These are phyloP conservation scores for Drosophila watanabei DNA, from an alignment of 1,140 invertebrate genomes.

Conservation along the genomic window DNA sequence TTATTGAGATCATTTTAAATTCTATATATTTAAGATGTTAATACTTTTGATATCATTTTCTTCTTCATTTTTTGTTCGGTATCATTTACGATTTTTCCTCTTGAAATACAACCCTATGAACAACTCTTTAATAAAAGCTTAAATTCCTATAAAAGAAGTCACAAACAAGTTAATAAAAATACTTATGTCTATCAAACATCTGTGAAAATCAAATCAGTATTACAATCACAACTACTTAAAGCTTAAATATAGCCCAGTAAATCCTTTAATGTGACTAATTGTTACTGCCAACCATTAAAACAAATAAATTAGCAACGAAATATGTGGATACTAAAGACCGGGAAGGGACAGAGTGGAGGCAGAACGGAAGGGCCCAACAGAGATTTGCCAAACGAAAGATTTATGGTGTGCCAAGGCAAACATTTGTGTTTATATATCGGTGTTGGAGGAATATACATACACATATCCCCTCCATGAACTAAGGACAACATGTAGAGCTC, in stretches of 20 bases:
- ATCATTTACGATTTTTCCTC: no score
- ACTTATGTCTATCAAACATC: no score
- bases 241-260: slow-evolving; percentile 12
- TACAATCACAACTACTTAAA: slow-evolving; percentile 6
- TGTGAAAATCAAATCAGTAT: background rate
- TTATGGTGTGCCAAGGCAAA: slow-evolving; percentile 75
- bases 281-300: slow-evolving; percentile 58
- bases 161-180: background rate
- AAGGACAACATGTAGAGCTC: slow-evolving; percentile 21
- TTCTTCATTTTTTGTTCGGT: no score
- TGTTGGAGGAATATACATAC: slow-evolving; percentile 56
- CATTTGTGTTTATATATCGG: slow-evolving; percentile 69
- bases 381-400: slow-evolving; percentile 73
- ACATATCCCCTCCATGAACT: background rate
- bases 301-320: slow-evolving; percentile 35
- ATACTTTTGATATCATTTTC: no score
- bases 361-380: slow-evolving; percentile 22
- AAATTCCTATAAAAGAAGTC: no score
- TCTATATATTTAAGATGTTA: no score
- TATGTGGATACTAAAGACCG: background rate
- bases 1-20: no score
- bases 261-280: slow-evolving; percentile 67
- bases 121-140: no score
- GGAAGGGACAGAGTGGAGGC: background rate
- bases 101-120: no score